phyloP scores from a whole-genome alignment of 2,888 invertebrate genomes.

The Drosophila mimica region DNA sequence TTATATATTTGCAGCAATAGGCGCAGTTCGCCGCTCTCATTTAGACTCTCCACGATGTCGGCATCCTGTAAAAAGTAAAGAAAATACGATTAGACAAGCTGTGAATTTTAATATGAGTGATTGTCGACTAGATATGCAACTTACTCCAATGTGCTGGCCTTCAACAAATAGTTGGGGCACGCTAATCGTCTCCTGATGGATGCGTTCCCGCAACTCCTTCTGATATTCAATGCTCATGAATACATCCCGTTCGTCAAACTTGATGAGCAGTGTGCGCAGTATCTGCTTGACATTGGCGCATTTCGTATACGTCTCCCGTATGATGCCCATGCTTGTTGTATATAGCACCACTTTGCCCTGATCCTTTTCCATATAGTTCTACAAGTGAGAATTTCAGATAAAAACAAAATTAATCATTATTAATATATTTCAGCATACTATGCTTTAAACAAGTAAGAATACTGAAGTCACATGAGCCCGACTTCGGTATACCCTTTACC shows the following conservation, averaged over 20 bases:
- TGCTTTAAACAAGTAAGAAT: no score
- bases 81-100: background rate
- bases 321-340: constrained; percentile 97
- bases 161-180: constrained; percentile 97
- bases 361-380: constrained; percentile 97
- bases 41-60: constrained; percentile 94
- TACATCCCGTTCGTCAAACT: constrained; percentile 96
- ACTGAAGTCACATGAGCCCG: no score
- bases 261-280: constrained; percentile 94
- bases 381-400: constrained; percentile 67
- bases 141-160: constrained; percentile 93
- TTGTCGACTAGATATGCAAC: constrained; percentile 4
- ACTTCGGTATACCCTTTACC: no score
- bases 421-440: no score
- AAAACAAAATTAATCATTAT: background rate
- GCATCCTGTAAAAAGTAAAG: constrained; percentile 86
- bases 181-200: constrained; percentile 90
- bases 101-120: background rate
- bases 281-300: constrained; percentile 97
- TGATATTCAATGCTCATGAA: constrained; percentile 97
- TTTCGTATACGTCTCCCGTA: constrained; percentile 94
- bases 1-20: constrained; percentile 96
- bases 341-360: constrained; percentile 96
- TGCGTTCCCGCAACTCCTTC: constrained; percentile 93
- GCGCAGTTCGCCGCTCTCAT: constrained; percentile 96